Evolutionary conservation across 2,888 invertebrate genomes (phyloP), one percentile per base, ranked within the genome.

Genomic region (Scaptomyza polygonia): DNA sequence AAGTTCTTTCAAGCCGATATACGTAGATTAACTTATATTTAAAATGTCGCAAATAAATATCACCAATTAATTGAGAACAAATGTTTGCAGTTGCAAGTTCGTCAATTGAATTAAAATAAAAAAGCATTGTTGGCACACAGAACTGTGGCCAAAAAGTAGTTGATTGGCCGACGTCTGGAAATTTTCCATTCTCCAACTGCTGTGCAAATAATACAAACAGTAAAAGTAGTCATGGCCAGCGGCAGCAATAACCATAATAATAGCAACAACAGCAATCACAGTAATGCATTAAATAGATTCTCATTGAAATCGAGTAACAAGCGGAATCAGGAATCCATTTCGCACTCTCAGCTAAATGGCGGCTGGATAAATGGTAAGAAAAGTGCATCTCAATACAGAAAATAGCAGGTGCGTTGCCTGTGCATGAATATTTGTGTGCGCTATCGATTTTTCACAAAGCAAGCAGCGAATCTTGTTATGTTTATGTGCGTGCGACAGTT

Each of bases 311-410:
- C 87, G 18, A 95, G 95, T 72, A 93, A 94, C 69, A 96, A 96
- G 93, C 94, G 96, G 88, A 94, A 95, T 91, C 95, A 95, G 89
- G 96, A 96, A 90, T 94, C 93, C 89, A 95, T 96, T 93, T 94
- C 95, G 72, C 95, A 96, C 84, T 94, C 95, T 56, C 96, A 96
- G 93, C 95, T 96, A 42, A 96, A 95, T 92, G 94, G 96, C 88
- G 94, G 96, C 88, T 97, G 96, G 96, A 95, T 96, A 93, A 96
- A 96, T 92, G 96, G 96, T 96, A 93, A 95, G 91, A 94, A 65
- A 55, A 57, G 21, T 34, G 49, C 63, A 54, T 49, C 27, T 29
- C n/a, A 52, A 43, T 25, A 34, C n/a, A 57, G 14, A 57, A 27
- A 43, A 18, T 45, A 29, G 44, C 63, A 72, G 55, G 68, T 71